A percentile compares a stretch with the other conserved stretches of the same genome.
Conservation (phyloP, 2,797 vertebrate genomes). For the Alectoris magna region DNA sequence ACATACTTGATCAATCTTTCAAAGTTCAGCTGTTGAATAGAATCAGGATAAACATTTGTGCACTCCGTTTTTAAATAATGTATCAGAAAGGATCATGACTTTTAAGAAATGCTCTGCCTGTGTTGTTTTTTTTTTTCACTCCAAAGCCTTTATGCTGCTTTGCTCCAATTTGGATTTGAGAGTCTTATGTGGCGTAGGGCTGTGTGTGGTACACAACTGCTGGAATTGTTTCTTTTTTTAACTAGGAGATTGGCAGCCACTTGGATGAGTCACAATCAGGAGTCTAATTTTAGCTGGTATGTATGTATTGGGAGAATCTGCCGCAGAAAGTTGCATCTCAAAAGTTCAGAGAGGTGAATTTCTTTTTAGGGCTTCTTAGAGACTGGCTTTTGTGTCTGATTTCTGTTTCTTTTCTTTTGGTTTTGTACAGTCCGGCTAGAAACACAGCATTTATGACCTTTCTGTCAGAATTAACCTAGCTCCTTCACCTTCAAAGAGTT, state of each 20-base stretch:
- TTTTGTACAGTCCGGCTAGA: background rate
- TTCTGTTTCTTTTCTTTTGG: background rate
- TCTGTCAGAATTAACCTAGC: background rate
- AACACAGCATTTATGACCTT: background rate
- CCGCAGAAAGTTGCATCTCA: background rate
- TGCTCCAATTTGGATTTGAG: background rate
- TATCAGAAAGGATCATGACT: slow-evolving; percentile 3
- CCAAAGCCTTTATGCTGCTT: background rate
- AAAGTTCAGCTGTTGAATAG: slow-evolving; percentile 31
- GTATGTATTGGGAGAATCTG: slow-evolving; percentile 39
- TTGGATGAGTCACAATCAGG: slow-evolving; percentile 62
- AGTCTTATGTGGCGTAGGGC: background rate
- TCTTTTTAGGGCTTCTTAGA: slow-evolving; percentile 2
- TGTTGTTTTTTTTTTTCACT: background rate
- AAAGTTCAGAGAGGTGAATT: slow-evolving; percentile 18
- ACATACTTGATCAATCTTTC: slow-evolving; percentile 38
- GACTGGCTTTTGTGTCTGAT: background rate
- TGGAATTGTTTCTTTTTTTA: slow-evolving; percentile 72
- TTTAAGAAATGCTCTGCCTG: background rate
- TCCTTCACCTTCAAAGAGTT: slow-evolving; percentile 3
- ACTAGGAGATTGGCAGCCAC: slow-evolving; percentile 58
- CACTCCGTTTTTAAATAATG: slow-evolving; percentile 29
- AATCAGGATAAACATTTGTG: background rate
- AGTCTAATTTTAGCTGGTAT: slow-evolving; percentile 65
- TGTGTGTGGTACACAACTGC: slow-evolving; percentile 34